Evolutionary conservation across 2,113 vertebrate genomes (phyloP), one percentile per base, ranked within the genome.

Genomic region (Phylloscopus whistleri): DNA sequence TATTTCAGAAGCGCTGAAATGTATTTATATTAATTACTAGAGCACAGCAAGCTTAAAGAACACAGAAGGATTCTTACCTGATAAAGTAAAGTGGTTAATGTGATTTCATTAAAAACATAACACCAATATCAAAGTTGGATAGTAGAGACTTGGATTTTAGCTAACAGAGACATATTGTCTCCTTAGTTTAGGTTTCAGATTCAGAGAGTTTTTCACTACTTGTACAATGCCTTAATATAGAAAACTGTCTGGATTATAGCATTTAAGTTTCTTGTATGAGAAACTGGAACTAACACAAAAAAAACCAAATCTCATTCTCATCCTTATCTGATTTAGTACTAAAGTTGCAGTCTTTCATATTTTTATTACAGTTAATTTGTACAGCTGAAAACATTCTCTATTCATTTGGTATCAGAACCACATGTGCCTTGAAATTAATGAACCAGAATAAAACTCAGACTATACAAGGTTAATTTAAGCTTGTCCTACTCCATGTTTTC

Each of bases 371-470:
- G 39, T 77, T 70, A 60, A 89, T 73, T 81, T 74, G 60, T 94
- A 83, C 22, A 51, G 37, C 31, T 84, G 44, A 73, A 91, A 68
- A 22, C 17, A 64, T 70, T 74, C 22, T 72, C 26, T 89, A 19
- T 51, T 43, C 41, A 31, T 90, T 75, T 30, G 2, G 37, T 39
- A 64, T 73, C 35, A 83, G 43, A 89, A 84, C 19, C 81, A 75
- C 69, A 27, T 41, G 30, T 84, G 13, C 31, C 86, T 78, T 84
- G 62, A 92, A 95, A 91, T 92, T 82, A 91, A 93, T 87, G 35
- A 95, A n/a, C 76, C 55, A 94, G 21, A 41, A 49, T 70, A 80
- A 91, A 93, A 48, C 48, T 91, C 52, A 83, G 59, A 46, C n/a
- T 12, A 41, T 24, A 44, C 52, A 85, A 88, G n/a, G 51, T 89